Percentiles rank a stretch among this genome's conserved stretches.
Evolutionary conservation across 2,797 vertebrate species (phyloP).

Genomic region (Sebastes matsubarae): DNA sequence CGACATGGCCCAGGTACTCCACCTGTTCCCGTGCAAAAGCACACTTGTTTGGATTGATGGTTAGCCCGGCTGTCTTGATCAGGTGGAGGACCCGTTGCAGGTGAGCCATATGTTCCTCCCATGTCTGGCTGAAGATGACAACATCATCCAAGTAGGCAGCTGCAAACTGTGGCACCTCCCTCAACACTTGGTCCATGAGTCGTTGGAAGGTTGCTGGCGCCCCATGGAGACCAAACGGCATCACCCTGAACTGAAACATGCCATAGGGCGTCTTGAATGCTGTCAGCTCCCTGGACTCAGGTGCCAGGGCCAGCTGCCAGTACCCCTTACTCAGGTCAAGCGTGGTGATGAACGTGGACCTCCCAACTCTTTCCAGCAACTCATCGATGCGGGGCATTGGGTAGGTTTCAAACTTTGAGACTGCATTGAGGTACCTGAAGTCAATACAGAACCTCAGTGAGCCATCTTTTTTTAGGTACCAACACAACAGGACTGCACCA

Average conservation of each 20-base stretch:
- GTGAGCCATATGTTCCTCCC: not conserved
- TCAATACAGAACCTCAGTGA: not conserved
- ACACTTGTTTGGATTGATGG: not conserved
- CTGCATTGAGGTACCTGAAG: not conserved
- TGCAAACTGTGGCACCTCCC: no score
- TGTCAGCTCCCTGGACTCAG: not conserved
- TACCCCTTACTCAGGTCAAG: not conserved
- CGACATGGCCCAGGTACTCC: not conserved
- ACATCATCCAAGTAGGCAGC: not conserved
- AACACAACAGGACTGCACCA: not conserved
- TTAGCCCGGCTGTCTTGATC: not conserved
- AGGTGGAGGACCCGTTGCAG: not conserved
- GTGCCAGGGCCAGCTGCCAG: not conserved
- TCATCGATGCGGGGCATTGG: not conserved
- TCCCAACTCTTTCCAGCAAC: not conserved
- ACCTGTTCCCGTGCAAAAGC: not conserved
- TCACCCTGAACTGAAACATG: no score
- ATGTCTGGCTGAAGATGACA: not conserved
- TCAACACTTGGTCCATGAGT: no score
- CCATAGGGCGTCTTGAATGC: not conserved
- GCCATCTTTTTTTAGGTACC: not conserved
- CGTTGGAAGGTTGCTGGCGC: no score
- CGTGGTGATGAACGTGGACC: not conserved
- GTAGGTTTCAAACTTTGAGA: not conserved
- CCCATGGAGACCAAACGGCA: no score